Conservation (phyloP, 2,797 vertebrate species). For the Sebastes nivosus region DNA sequence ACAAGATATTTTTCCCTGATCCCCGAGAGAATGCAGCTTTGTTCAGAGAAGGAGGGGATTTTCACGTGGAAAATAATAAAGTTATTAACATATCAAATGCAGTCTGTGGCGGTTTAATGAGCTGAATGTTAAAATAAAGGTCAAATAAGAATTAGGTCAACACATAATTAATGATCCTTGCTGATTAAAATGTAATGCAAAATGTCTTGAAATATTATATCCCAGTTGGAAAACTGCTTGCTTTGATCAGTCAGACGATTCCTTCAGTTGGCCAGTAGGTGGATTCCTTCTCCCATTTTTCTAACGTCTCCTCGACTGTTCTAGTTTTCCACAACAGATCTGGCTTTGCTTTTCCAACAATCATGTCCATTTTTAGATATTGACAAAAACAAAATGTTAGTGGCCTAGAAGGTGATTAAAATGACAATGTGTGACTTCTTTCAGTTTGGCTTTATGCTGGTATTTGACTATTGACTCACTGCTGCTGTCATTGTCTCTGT, state of each 20-base stretch:
- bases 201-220: conserved; percentile 12
- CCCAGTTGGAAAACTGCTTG: background rate
- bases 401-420: background rate
- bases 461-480: conserved; percentile 16
- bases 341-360: background rate
- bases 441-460: background rate
- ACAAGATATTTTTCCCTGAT: background rate
- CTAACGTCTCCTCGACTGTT: background rate
- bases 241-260: background rate
- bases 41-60: background rate
- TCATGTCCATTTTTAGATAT: background rate
- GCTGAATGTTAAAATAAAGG: conserved; percentile 46
- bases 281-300: conserved; percentile 55
- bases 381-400: background rate
- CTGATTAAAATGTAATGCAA: conserved; percentile 46
- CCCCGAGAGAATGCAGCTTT: conserved; percentile 2
- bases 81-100: conserved; percentile 59
- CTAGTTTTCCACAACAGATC: conserved; percentile 38
- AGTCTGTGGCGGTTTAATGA: conserved; percentile 39
- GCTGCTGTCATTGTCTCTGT: background rate
- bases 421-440: background rate
- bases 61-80: background rate
- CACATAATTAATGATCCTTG: conserved; percentile 30
- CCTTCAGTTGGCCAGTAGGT: conserved; percentile 58
- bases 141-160: conserved; percentile 38